Percentiles rank a stretch among this genome's conserved stretches.
phyloP scores from a whole-genome alignment of 2,797 vertebrate genomes.

The Graptemys geographica region DNA sequence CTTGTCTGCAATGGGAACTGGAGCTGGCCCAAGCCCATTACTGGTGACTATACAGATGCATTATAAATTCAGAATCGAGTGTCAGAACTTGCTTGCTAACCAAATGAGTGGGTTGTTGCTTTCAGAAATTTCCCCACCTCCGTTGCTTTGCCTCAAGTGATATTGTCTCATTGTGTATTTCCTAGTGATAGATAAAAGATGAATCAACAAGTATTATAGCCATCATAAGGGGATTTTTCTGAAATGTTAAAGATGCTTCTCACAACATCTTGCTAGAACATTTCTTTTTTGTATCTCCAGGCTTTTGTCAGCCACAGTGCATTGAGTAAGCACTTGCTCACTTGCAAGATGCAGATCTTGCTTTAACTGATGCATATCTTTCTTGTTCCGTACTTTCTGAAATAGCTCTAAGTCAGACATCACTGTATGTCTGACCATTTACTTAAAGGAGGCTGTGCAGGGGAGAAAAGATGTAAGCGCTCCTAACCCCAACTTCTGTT shows the following conservation, averaged over 20 bases:
- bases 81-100: constrained; percentile 19
- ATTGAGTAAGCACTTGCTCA: background rate
- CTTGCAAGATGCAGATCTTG: constrained; percentile 34
- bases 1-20: background rate
- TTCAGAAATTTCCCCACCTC: constrained; percentile 53
- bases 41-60: background rate
- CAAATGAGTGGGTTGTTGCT: constrained; percentile 38
- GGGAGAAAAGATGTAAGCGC: background rate
- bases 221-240: constrained; percentile 64
- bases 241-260: constrained; percentile 66
- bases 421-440: constrained; percentile 33
- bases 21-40: background rate
- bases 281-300: constrained; percentile 65
- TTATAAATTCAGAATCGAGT: background rate
- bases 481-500: background rate
- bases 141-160: constrained; percentile 33
- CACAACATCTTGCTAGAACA: constrained; percentile 57
- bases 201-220: constrained; percentile 55
- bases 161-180: constrained; percentile 32
- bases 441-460: background rate
- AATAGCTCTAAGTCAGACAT: constrained; percentile 50
- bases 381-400: constrained; percentile 28
- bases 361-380: constrained; percentile 36
- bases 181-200: constrained; percentile 56
- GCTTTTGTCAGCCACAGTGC: constrained; percentile 22